Evolutionary conservation across 2,797 vertebrate species (phyloP), one percentile per base, ranked within the genome.

Genomic region (Artibeus lituratus): DNA sequence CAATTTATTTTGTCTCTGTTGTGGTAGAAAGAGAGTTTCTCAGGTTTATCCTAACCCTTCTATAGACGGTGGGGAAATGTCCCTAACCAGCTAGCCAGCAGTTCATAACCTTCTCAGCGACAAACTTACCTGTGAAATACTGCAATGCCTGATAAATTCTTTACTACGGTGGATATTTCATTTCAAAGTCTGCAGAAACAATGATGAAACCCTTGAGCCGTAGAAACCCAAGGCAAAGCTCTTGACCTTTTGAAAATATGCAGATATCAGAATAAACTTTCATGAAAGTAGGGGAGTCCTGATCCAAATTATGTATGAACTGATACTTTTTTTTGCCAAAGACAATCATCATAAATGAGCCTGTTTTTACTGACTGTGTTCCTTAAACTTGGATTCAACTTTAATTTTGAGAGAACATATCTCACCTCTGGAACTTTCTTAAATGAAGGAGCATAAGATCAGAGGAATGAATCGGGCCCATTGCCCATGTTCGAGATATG

Each of bases 161-260:
- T 32, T 44, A 74, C 76, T 84, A 57, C 37, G 10, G 18, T 87
- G 73, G 8, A 87, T 87, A 95, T 83, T 95, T 89, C 92, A 95
- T 94, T 95, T 87, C 94, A 93, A 84, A 96, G 44, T 76, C 65
- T 51, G 24, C 51, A 85, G 84, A 91, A 84, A 73, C n/a, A 29
- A 67, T 67, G 81, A 93, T 90, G 90, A 93, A 96, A 90, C 12
- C 39, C 59, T 87, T 80, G 35, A 72, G 39, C 74, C 57, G 21
- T n/a, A 89, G 80, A 94, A 95, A 81, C 51, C 59, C 1, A 44
- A 82, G 51, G 91, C 78, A 74, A 92, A 96, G 65, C 55, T 86
- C 51, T 81, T 93, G 76, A 95, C 90, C 90, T 96, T 94, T 97
- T 62, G 47, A 93, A 93, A 83, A 76, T 49, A 49, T n/a, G 29